phyloP scores from a whole-genome alignment of 64 coral and sea anemone species.

The Montipora capricornis region DNA sequence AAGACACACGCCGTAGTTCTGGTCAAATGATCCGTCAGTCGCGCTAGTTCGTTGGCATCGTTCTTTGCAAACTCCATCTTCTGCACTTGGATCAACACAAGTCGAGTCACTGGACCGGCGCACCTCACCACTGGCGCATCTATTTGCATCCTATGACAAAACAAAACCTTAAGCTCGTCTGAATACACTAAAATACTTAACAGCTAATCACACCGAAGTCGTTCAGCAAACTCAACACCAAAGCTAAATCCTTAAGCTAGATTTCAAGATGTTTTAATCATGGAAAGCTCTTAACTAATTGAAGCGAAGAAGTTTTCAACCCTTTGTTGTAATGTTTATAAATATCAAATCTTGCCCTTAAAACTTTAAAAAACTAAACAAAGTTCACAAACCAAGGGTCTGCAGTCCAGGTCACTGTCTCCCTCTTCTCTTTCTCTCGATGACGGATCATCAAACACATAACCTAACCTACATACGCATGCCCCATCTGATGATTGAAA shows the following conservation, averaged over 20 bases:
- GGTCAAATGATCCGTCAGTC: conserved; percentile 17
- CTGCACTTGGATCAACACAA: conserved; percentile 45
- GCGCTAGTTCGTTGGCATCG: conserved; percentile 23
- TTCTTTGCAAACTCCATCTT: not conserved
- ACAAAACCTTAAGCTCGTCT: not conserved
- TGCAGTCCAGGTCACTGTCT: conserved; percentile 93
- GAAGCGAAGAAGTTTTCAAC: no score
- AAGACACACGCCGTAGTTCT: conserved; percentile 60
- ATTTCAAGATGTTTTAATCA: no score
- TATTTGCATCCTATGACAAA: conserved; percentile 66
- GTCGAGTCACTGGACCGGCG: conserved; percentile 46
- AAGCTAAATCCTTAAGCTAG: not conserved
- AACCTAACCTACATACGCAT: conserved; percentile 79
- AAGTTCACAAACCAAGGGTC: conserved; percentile 70
- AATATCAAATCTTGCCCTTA: no score
- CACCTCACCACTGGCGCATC: conserved; percentile 69
- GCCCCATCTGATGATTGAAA: conserved; percentile 96
- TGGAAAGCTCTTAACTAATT: no score
- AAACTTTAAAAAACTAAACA: not conserved
- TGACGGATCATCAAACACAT: conserved; percentile 83
- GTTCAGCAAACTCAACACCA: not conserved
- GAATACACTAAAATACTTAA: not conserved
- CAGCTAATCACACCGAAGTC: no score
- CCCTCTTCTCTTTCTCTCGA: conserved; percentile 74
- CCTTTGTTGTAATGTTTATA: no score